A percentile compares a stretch with the other conserved stretches of the same genome.
Conservation (phyloP, 1,140 invertebrate species). For the Drosophila tropicalis region DNA sequence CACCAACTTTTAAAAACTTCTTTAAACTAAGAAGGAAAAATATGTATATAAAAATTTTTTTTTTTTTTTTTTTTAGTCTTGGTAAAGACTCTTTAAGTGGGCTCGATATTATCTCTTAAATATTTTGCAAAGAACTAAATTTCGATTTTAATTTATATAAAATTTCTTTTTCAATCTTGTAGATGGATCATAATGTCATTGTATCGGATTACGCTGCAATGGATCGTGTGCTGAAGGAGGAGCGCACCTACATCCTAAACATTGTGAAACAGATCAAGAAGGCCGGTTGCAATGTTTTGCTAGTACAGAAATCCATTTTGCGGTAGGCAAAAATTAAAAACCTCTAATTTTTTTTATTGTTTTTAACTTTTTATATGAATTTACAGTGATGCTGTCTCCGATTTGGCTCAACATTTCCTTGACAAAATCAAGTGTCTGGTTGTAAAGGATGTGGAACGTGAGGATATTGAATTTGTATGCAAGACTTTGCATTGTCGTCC, state of each 20-base stretch:
- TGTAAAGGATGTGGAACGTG: constrained; percentile 98
- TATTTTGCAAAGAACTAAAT: too few relatives aligned
- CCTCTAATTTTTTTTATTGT: background rate
- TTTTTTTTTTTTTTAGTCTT: too few relatives aligned
- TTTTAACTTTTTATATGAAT: constrained; percentile 6
- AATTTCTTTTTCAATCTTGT: constrained; percentile 9
- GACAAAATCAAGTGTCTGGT: constrained; percentile 99
- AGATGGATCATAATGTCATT: constrained; percentile 99
- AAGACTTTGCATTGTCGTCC: constrained; percentile 97
- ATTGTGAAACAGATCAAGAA: constrained; percentile 99
- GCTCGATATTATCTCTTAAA: too few relatives aligned
- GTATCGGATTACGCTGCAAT: constrained; percentile 99
- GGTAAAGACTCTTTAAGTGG: too few relatives aligned
- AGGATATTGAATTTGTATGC: constrained; percentile 98
- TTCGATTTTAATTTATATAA: background rate
- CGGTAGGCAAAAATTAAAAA: constrained; percentile 83
- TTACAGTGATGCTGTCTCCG: constrained; percentile 94
- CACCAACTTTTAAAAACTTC: too few relatives aligned
- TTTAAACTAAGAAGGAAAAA: too few relatives aligned
- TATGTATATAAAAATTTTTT: too few relatives aligned
- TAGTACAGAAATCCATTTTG: constrained; percentile 99
- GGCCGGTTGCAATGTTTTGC: constrained; percentile 97
- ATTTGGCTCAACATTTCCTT: constrained; percentile 98
- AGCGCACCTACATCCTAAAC: constrained; percentile 98
- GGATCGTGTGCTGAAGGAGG: constrained; percentile 99